Evolutionary conservation across 2,797 vertebrate genomes (phyloP), one percentile per base, ranked within the genome.

Genomic region (Pseudocheirus occidentalis): DNA sequence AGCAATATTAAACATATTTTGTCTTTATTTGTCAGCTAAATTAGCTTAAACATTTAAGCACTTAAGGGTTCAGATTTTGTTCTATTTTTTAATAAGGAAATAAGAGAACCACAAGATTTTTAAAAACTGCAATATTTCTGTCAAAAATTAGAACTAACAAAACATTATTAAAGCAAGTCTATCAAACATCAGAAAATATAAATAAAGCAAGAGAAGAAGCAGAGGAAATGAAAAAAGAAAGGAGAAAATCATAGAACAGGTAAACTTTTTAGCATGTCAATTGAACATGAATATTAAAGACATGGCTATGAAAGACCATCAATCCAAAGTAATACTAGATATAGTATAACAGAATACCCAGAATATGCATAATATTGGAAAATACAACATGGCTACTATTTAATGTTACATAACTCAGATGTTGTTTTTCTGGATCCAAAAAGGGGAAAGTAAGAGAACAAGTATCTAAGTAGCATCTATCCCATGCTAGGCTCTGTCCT

Each of bases 1-100:
- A 96, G 52, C 46, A 94, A 55, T 91, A 93, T 92, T 95, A 94
- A 56, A 91, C 53, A 93, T 92, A 90, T 93, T 95, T 97, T 95
- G 55, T 90, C 57, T 95, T 95, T 96, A 91, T 95, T 50, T 94
- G 28, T 93, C 91, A 52, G 90, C 18, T 94, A 58, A 95, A 66
- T 91, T 91, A 95, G 73, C 90, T 81, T 81, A 81, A 81, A 10
- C n/a, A 21, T 53, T 96, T 96, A 91, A n/a, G 89, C 1, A 46
- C 73, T 92, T 90, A 94, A 87, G 91, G 81, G 62, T 57, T 94
- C 27, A 91, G n/a, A 2, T 81, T 81, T 89, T 81, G n/a, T n/a
- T n/a, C n/a, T n/a, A n/a, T 31, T 31, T 90, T 91, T 81, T 55
- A 56, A 90, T 94, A 73, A 91, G 91, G 55, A 29, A 54, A 90